phyloP scores from a whole-genome alignment of 2,888 invertebrate genomes.

The Unio pictorum region DNA sequence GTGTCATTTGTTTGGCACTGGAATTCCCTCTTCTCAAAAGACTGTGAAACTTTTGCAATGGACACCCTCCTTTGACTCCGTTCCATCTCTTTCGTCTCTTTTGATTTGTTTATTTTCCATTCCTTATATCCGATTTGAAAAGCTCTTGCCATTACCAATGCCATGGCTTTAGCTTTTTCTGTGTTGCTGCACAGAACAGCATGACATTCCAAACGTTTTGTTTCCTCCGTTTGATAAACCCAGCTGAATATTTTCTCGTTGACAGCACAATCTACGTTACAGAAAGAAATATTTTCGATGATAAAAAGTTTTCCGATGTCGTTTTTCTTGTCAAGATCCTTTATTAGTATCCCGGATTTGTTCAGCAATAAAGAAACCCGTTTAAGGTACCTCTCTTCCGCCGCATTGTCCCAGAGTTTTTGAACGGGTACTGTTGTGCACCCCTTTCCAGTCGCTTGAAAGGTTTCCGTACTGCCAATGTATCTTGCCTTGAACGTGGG shows the following conservation, averaged over 20 bases:
- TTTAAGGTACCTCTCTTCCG: slow-evolving; percentile 47
- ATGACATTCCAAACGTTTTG: slow-evolving; percentile 42
- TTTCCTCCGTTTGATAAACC: slow-evolving; percentile 45
- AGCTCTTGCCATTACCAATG: slow-evolving; percentile 55
- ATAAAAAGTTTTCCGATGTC: slow-evolving; percentile 33
- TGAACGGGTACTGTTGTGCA: slow-evolving; percentile 57
- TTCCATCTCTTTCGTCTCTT: slow-evolving; percentile 18
- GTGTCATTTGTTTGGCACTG: not conserved
- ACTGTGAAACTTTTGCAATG: slow-evolving; percentile 11
- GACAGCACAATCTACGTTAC: slow-evolving; percentile 53
- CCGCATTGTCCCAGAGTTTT: slow-evolving; percentile 62
- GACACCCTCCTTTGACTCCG: slow-evolving; percentile 22
- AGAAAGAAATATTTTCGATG: slow-evolving; percentile 63
- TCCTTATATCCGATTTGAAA: slow-evolving; percentile 65
- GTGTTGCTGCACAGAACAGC: slow-evolving; percentile 57
- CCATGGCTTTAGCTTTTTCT: slow-evolving; percentile 58
- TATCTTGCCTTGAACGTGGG: slow-evolving; percentile 60
- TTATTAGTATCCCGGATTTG: slow-evolving; percentile 44
- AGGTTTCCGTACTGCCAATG: slow-evolving; percentile 57
- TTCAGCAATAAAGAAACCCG: slow-evolving; percentile 47
- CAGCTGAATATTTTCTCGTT: slow-evolving; percentile 62
- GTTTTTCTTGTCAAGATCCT: slow-evolving; percentile 45
- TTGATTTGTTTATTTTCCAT: slow-evolving; percentile 51
- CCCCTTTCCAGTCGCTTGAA: slow-evolving; percentile 53
- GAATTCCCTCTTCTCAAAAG: not conserved